Evolutionary conservation across 2,888 invertebrate species (phyloP).

Genomic region (Invenusta paracnida): DNA sequence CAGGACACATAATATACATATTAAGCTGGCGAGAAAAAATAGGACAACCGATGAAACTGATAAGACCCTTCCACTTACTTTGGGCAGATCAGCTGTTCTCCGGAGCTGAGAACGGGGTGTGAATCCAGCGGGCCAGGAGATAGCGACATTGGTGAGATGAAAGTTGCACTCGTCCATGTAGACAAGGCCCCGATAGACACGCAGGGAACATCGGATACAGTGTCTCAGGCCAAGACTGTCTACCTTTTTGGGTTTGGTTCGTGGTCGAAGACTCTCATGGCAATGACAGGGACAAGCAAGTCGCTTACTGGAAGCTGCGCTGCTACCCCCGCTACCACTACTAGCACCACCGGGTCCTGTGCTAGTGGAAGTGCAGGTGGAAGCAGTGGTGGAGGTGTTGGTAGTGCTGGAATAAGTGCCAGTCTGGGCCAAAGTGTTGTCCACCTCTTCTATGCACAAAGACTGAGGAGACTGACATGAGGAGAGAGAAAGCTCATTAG

Average conservation of each 20-base stretch:
- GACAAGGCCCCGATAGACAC: neutral
- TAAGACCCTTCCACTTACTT: no score
- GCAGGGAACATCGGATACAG: conserved; percentile 10
- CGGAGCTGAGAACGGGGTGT: neutral
- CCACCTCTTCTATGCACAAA: neutral
- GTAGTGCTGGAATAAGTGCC: no score
- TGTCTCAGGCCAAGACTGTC: neutral
- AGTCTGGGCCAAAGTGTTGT: neutral
- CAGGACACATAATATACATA: no score
- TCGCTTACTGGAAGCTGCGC: neutral
- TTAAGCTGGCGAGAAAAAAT: no score
- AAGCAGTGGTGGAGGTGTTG: no score
- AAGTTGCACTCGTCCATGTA: conserved; percentile 25
- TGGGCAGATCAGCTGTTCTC: neutral
- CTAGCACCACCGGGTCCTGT: no score
- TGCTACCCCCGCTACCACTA: no score
- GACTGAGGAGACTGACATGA: no score
- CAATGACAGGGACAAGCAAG: neutral
- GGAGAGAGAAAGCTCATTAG: no score
- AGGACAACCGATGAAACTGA: no score
- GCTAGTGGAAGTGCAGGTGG: no score
- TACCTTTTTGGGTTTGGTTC: conserved; percentile 5
- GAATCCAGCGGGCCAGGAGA: neutral
- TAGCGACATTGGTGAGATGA: neutral
- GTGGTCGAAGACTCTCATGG: neutral